Conservation (phyloP, 2,888 invertebrate species). For the Drosophila hamatofila region DNA sequence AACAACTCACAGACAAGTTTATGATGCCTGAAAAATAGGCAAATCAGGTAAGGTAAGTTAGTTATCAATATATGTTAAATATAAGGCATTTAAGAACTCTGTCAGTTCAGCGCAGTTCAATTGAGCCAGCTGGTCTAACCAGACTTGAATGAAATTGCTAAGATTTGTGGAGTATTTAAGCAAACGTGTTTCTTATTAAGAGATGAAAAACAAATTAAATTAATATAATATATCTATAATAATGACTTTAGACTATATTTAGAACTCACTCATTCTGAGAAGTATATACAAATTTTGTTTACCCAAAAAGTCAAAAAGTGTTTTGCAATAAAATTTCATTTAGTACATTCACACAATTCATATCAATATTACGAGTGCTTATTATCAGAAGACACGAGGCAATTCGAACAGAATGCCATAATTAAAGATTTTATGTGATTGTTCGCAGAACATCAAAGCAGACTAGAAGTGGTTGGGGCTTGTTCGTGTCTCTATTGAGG, state of each 20-base stretch:
- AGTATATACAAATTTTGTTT: not conserved
- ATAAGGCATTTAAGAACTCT: slow-evolving; percentile 10
- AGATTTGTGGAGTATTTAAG: slow-evolving; percentile 14
- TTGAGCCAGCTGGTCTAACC: slow-evolving; percentile 31
- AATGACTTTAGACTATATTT: slow-evolving; percentile 9
- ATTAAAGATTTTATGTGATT: not conserved
- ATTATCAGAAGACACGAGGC: slow-evolving; percentile 4
- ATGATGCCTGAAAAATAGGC: not conserved
- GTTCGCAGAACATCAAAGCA: not conserved
- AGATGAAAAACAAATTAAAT: slow-evolving; percentile 17
- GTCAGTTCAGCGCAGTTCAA: not conserved
- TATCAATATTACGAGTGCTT: slow-evolving; percentile 3
- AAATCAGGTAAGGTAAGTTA: slow-evolving; percentile 1
- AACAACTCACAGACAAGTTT: slow-evolving; percentile 1
- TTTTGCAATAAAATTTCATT: slow-evolving; percentile 12
- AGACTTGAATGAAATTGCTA: slow-evolving; percentile 43
- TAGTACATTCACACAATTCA: slow-evolving; percentile 6
- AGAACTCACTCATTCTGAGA: slow-evolving; percentile 25
- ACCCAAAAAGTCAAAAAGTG: not conserved
- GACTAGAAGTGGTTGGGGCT: slow-evolving; percentile 2
- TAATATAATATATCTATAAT: not conserved
- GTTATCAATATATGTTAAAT: slow-evolving; percentile 5
- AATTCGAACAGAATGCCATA: not conserved
- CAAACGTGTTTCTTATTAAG: slow-evolving; percentile 47
- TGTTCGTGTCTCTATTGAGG: slow-evolving; percentile 6